phyloP scores from a whole-genome alignment of 2,113 vertebrate species.

The Eretmochelys imbricata region DNA sequence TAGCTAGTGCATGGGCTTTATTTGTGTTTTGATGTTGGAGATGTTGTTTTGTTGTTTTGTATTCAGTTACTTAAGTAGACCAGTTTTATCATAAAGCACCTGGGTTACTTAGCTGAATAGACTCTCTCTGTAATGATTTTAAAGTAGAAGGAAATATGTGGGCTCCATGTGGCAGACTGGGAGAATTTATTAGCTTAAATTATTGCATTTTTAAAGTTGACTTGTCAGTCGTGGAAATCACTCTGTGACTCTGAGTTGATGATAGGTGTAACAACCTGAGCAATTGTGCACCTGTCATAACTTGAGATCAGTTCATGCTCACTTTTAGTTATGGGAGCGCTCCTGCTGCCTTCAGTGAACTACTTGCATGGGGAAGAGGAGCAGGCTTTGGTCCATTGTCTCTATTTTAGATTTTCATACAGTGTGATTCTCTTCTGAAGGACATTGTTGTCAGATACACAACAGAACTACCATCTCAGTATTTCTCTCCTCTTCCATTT shows the following conservation, averaged over 20 bases:
- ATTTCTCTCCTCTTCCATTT: neutral
- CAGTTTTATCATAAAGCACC: neutral
- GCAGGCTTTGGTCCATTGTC: neutral
- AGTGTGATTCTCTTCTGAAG: neutral
- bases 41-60: neutral
- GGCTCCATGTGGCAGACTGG: neutral
- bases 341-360: neutral
- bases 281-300: neutral
- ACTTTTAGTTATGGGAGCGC: neutral
- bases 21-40: neutral
- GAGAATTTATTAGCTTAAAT: neutral
- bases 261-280: neutral
- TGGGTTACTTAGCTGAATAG: neutral
- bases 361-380: neutral
- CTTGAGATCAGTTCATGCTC: neutral
- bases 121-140: neutral
- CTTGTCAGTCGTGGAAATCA: neutral
- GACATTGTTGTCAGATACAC: neutral
- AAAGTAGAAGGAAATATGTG: neutral
- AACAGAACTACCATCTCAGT: neutral
- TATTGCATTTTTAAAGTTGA: neutral
- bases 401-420: neutral
- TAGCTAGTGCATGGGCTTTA: neutral
- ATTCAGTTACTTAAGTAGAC: neutral
- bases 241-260: neutral